Conservation (phyloP, 2,797 vertebrate genomes). For the Salmo trutta region DNA sequence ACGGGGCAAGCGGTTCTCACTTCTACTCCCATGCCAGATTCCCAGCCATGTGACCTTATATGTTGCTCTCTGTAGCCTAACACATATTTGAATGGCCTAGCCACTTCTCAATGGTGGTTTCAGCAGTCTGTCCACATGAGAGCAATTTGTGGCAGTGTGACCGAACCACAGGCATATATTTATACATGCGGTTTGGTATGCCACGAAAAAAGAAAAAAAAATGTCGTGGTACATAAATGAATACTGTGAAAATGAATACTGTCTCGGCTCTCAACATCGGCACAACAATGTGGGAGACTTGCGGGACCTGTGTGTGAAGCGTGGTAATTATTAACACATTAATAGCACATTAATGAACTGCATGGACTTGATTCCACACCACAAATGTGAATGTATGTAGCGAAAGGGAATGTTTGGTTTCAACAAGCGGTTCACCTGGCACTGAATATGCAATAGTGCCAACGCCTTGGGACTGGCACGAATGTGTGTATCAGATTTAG, state of each 20-base stretch:
- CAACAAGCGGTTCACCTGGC: too few relatives aligned
- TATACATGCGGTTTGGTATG: neutral
- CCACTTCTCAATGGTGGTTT: conserved; percentile 7
- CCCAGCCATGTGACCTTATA: neutral
- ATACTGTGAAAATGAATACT: neutral
- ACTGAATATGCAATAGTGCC: too few relatives aligned
- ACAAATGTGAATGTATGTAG: neutral
- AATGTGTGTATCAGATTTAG: too few relatives aligned
- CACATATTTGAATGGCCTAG: conserved; percentile 1
- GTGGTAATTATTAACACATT: neutral
- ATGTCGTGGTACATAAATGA: conserved; percentile 1
- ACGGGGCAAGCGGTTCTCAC: neutral
- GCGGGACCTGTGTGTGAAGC: neutral
- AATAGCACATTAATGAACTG: neutral
- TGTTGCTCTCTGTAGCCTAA: neutral
- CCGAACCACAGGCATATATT: neutral
- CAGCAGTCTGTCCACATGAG: conserved; percentile 5
- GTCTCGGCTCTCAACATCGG: neutral
- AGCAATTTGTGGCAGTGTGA: neutral
- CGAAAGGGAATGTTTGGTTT: too few relatives aligned
- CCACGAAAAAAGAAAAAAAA: neutral
- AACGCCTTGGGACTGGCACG: too few relatives aligned
- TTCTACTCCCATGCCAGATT: neutral
- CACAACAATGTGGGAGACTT: neutral
- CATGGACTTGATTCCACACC: neutral